Base-by-base conservation (phyloP, 2,888 invertebrate species). In the Nemurella pictetii region DNA sequence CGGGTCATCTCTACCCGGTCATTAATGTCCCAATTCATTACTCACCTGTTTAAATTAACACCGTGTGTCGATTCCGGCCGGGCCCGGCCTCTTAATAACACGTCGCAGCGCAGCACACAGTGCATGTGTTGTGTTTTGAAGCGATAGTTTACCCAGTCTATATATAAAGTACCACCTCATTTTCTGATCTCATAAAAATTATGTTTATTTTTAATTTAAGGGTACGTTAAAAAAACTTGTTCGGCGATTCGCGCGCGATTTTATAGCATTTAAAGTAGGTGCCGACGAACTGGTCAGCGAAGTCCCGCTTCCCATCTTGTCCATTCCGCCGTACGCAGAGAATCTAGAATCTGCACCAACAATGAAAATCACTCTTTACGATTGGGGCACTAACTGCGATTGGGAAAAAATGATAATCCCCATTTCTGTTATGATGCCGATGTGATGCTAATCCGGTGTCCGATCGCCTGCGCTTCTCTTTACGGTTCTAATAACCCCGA, bases 1-100 rank as follows among this genome's bases (percentile, higher is more conserved):
- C 29, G 78, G 78, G 28, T 30, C 78, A 78, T 78, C 78, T 78
- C 78, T 78, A 30, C 28, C 29, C 29, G 28, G 72, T 72, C 55
- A 82, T 82, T 82, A 82, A 82, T 15, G 82, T 82, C 82, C 27
- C 27, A 26, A 25, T 72, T 82, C 82, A 82, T 82, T 82, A 82
- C 55, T 82, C 82, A 82, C 82, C 55, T 1, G 28, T 28, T 72
- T 82, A 82, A 82, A 55, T 82, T 55, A 82, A 55, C 82, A 25
- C 75, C 28, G 26, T 27, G 26, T 27, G 15, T 25, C 1, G 28
- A 75, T 3, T 75, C 28, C 55, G n/a, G n/a, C n/a, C 55, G 5
- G 12, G 15, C 55, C 15, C 12, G 20, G 55, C 55, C 9, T 3
- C 32, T 32, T 32, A 32, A 32, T 9, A 32, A 32, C 32, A 32